phyloP scores from a whole-genome alignment of 2,113 vertebrate species.

The Poeciliopsis retropinna region DNA sequence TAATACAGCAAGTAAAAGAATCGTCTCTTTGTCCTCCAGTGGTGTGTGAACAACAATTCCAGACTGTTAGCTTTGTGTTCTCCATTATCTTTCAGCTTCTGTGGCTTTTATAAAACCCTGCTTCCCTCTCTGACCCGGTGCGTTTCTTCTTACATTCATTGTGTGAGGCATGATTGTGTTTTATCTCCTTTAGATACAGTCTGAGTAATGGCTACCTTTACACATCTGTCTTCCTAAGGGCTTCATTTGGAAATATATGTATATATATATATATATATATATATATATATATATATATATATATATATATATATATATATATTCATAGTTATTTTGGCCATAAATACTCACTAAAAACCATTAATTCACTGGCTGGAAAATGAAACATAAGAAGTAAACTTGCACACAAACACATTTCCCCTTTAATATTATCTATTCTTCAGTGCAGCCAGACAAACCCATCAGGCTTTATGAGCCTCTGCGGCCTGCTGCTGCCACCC shows the following conservation, averaged over 20 bases:
- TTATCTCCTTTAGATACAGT: no score
- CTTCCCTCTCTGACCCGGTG: neutral
- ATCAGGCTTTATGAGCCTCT: constrained; percentile 59
- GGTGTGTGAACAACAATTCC: neutral
- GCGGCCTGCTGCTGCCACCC: constrained; percentile 32
- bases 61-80: neutral
- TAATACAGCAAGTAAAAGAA: no score
- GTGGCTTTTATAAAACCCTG: no score
- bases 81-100: neutral
- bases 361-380: constrained; percentile 4
- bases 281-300: no score
- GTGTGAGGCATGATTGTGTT: neutral
- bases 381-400: constrained; percentile 19
- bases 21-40: no score
- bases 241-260: no score
- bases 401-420: constrained; percentile 7
- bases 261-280: no score
- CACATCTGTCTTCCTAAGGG: neutral
- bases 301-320: no score
- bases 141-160: neutral
- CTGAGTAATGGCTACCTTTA: neutral
- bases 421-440: constrained; percentile 40
- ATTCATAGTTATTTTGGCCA: neutral
- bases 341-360: constrained; percentile 35
- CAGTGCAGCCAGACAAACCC: constrained; percentile 62